A percentile compares a stretch with the other conserved stretches of the same genome.
Evolutionary conservation across 2,888 invertebrate species (phyloP).

Genomic region (Netelia melanura): DNA sequence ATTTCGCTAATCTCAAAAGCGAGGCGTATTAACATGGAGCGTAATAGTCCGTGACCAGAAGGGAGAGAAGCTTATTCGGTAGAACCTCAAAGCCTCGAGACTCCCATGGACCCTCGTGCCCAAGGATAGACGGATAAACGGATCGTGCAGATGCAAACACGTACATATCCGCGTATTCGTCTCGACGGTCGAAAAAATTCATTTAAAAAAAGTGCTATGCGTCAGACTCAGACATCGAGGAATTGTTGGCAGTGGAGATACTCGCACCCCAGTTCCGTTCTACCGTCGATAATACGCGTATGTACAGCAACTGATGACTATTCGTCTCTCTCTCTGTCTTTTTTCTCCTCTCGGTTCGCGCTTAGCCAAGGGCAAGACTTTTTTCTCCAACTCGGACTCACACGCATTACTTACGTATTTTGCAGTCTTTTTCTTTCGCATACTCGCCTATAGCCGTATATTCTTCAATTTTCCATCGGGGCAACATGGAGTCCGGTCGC

Average conservation of each 20-base stretch:
- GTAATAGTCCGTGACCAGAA: constrained; percentile 31
- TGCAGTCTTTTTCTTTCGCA: neutral
- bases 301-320: constrained; percentile 3
- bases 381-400: neutral
- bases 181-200: neutral
- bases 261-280: too few relatives aligned
- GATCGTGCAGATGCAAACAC: too few relatives aligned
- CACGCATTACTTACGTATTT: constrained; percentile 40
- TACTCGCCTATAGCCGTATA: neutral
- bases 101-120: neutral
- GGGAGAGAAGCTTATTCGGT: constrained; percentile 5
- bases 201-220: neutral
- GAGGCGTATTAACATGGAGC: constrained; percentile 41
- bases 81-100: constrained; percentile 15
- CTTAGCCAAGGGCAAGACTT: constrained; percentile 29
- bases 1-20: constrained; percentile 51
- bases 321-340: neutral
- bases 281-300: too few relatives aligned
- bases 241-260: too few relatives aligned
- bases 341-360: neutral
- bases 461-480: neutral
- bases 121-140: neutral
- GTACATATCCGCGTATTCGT: too few relatives aligned
- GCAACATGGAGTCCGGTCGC: neutral
- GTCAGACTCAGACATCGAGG: too few relatives aligned